Base-by-base conservation (phyloP, 2,113 vertebrate genomes). In the Hiodon tergisus region DNA sequence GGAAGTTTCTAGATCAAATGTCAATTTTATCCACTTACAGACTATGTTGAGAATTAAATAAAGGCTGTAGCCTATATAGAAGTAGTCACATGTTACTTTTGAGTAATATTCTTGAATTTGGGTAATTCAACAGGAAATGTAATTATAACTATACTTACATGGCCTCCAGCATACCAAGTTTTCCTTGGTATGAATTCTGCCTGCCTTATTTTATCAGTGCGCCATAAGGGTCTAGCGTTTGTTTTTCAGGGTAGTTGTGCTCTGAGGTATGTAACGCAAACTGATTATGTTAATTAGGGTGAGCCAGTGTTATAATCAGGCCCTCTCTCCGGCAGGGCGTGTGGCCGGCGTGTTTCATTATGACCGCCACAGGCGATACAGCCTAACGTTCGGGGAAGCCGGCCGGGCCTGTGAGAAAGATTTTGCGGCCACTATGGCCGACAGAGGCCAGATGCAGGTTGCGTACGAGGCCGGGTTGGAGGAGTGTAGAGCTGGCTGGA, bases 401-500 rank as follows among this genome's bases (percentile, higher is more conserved):
- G 62, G 67, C 57, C 16, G 7, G 13, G 76, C 71, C 10, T 82
- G 81, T 74, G 46, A 76, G 50, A 73, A 66, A 50, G 70, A 78
- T 47, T 82, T 82, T 80, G 78, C 73, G 5, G 81, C 78, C 9
- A 67, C n/a, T 46, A 46, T 82, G 57, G 81, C 81, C 66, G 69
- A 70, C 51, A 68, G 72, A 17, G 48, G 69, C 2, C 81, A 82
- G 50, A 59, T 82, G 5, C 46, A 61, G 16, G 10, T 60, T 46
- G 81, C 81, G 4, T 68, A 74, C 14, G 59, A 78, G 31, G 60
- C 69, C 48, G 81, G 81, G 4, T 55, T 82, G 53, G 78, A 82
- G 58, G 81, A 78, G 53, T 82, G 81, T 51, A 61, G 81, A 16
- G 81, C 81, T 54, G 78, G 81, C 14, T 82, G 81, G 81, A 76